Evolutionary conservation across 2,113 vertebrate species (phyloP), one percentile per base, ranked within the genome.

Genomic region (Acanthisitta chloris): DNA sequence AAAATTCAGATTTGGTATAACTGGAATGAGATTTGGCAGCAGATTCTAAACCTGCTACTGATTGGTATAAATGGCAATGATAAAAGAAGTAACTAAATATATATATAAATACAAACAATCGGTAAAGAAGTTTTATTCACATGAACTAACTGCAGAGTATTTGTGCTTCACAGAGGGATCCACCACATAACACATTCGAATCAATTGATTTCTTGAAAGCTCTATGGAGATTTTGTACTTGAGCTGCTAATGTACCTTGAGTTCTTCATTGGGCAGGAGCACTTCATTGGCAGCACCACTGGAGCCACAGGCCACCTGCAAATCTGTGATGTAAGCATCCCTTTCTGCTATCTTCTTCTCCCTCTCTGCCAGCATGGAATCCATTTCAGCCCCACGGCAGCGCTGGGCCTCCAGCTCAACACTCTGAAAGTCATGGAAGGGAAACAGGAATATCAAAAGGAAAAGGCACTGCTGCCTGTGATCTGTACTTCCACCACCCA

Each of bases 281-380:
- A 65, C 33, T 72, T 95, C 77, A 76, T 18, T 70, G 69, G 94
- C 12, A 70, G 86, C 70, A 38, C 92, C 96, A 29, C 94, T 78
- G 69, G 98, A 98, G 51, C 94, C 98, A 73, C 97, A 55, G 0
- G 98, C 97, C 24, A 97, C 94, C 67, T 99, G 99, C 86, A 99
- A 96, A 91, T 99, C 98, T 16, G 98, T 91, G 26, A 99, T 99
- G 43, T 98, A 99, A 12, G 98, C 98, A 95, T 99, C 99, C 76
- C 99, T 99, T 59, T 99, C 98, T 29, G 97, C 92, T 86, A 99
- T 79, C 90, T 98, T 98, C 96, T 96, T 98, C 71, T 99, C 98
- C 70, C 93, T 98, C 94, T 98, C 98, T 15, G 97, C 97, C 96
- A 99, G 97, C 98, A 99, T 98, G 10, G 92, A 70, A 77, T 99